Evolutionary conservation across 2,888 invertebrate genomes (phyloP).

Genomic region (Meloe dianella): DNA sequence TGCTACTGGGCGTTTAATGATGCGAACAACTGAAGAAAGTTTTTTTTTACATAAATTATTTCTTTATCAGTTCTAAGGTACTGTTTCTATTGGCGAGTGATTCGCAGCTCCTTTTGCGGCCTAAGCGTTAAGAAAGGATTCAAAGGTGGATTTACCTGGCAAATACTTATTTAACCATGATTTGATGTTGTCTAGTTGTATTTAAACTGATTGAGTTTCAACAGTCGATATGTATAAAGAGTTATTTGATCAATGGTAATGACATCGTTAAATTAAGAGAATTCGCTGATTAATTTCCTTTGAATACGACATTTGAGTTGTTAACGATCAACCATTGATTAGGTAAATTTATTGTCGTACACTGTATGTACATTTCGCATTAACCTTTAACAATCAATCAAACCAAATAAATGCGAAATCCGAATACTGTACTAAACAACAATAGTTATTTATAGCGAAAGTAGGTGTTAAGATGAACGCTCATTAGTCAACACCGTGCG

Average conservation of each 20-base stretch:
- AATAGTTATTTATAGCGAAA: not conserved
- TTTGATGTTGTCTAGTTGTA: too few relatives aligned
- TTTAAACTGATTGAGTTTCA: not conserved
- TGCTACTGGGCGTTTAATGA: not conserved
- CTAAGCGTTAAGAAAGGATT: too few relatives aligned
- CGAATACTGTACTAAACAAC: not conserved
- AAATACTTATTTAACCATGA: not conserved
- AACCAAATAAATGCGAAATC: not conserved
- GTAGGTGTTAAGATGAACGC: too few relatives aligned
- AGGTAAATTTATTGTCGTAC: not conserved
- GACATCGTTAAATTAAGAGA: not conserved
- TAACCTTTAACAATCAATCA: slow-evolving; percentile 6
- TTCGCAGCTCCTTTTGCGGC: too few relatives aligned
- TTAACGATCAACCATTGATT: not conserved
- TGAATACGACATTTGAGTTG: not conserved
- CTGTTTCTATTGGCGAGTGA: too few relatives aligned
- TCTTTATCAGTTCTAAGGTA: too few relatives aligned
- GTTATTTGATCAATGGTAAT: slow-evolving; percentile 1
- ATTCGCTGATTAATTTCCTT: slow-evolving; percentile 5
- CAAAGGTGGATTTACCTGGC: too few relatives aligned
- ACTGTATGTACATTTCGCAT: not conserved
- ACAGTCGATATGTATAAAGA: not conserved
- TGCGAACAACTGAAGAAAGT: not conserved
- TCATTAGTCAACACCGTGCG: too few relatives aligned
- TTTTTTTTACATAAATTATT: not conserved